Percentiles rank a stretch among this genome's conserved stretches.
Conservation (phyloP, 2,888 invertebrate species). For the Diabrotica balteata region DNA sequence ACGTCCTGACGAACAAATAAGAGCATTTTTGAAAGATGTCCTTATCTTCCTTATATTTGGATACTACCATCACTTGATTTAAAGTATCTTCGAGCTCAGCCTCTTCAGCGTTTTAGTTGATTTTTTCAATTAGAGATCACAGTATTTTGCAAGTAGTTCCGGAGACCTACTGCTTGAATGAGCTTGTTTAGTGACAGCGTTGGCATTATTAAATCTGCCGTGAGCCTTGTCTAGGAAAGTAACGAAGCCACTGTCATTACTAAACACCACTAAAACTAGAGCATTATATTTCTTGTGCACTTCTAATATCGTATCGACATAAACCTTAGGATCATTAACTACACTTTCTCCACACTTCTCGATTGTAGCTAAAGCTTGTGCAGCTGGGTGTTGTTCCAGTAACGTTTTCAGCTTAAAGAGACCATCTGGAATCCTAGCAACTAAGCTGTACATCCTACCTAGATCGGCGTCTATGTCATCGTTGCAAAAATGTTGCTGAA, state of each 20-base stretch:
- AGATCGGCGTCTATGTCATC: constrained; percentile 94
- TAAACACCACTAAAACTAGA: constrained; percentile 91
- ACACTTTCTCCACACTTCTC: constrained; percentile 93
- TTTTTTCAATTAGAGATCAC: constrained; percentile 95
- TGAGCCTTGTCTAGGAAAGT: constrained; percentile 97
- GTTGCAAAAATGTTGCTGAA: constrained; percentile 93
- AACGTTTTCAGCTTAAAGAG: constrained; percentile 86
- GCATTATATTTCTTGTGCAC: constrained; percentile 98
- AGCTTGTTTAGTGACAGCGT: constrained; percentile 91
- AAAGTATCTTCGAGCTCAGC: constrained; percentile 97
- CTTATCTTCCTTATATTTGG: no score
- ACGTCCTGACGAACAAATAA: no score
- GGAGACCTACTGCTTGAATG: constrained; percentile 95
- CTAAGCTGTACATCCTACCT: constrained; percentile 90
- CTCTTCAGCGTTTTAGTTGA: constrained; percentile 98
- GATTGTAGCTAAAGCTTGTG: constrained; percentile 90
- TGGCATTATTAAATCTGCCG: constrained; percentile 96
- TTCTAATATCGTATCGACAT: constrained; percentile 95
- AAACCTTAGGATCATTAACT: constrained; percentile 93
- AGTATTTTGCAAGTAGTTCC: constrained; percentile 96
- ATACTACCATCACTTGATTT: constrained; percentile 98
- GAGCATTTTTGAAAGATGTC: no score
- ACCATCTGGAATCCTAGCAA: constrained; percentile 91
- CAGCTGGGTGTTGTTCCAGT: constrained; percentile 91
- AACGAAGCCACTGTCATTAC: constrained; percentile 97